These are phyloP conservation scores for Platysternon megacephalum DNA, from an alignment of 2,113 vertebrate genomes.

Conservation along the genomic window DNA sequence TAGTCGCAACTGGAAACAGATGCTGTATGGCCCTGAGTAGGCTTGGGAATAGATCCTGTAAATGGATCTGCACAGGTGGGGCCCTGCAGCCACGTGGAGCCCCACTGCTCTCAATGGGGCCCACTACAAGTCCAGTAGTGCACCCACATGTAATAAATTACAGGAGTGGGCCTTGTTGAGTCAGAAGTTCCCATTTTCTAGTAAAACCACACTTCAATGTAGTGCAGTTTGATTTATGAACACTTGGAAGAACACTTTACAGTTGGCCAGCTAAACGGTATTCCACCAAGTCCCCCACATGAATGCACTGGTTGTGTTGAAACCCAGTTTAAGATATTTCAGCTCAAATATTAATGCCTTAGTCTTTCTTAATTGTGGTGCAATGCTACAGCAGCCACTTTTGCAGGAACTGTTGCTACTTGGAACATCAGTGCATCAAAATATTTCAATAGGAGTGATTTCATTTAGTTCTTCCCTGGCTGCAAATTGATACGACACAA, in stretches of 20 bases:
- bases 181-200: no score
- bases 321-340: no score
- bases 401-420: background rate
- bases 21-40: background rate
- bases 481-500: background rate
- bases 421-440: background rate
- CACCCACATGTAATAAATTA: no score
- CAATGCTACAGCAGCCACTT: background rate
- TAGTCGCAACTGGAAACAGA: background rate
- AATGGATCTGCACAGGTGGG: background rate
- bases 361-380: background rate
- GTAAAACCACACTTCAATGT: no score
- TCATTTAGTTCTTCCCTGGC: background rate
- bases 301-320: no score
- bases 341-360: background rate
- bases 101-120: background rate
- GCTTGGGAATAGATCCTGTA: background rate
- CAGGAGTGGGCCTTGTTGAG: no score
- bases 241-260: no score
- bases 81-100: background rate
- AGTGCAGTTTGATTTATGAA: no score
- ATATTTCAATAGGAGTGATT: background rate
- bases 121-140: background rate
- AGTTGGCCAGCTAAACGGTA: no score
- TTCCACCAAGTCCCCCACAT: no score